Conservation (phyloP, 92 coral and sea anemone species). For the Parazoanthus darwini region DNA sequence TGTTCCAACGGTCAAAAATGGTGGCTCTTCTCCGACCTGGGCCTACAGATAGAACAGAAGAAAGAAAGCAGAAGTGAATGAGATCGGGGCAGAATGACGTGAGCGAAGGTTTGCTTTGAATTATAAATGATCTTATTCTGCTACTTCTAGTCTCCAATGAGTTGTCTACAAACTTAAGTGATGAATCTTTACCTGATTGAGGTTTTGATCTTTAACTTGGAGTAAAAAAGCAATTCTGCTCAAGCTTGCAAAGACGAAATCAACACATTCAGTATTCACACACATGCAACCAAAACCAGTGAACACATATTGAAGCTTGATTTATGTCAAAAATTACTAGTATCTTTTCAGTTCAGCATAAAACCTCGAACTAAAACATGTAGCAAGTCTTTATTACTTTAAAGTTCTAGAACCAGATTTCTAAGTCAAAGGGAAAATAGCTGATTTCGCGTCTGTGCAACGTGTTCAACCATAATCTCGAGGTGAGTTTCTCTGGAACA, state of each 20-base stretch:
- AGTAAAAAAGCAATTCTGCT: neutral
- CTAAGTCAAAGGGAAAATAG: neutral
- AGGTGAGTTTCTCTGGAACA: slow-evolving; percentile 36
- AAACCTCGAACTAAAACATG: neutral
- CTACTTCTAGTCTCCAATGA: slow-evolving; percentile 29
- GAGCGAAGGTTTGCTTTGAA: slow-evolving; percentile 86
- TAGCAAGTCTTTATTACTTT: neutral
- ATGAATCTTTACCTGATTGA: slow-evolving; percentile 1
- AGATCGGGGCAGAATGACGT: slow-evolving; percentile 70
- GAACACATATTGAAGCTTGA: slow-evolving; percentile 14
- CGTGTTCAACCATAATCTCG: slow-evolving; percentile 19
- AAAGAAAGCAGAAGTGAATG: slow-evolving; percentile 58
- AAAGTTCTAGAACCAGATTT: neutral
- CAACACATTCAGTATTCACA: neutral
- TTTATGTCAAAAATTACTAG: slow-evolving; percentile 13
- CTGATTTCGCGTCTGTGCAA: slow-evolving; percentile 25
- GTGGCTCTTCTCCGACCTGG: slow-evolving; percentile 96
- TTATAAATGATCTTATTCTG: slow-evolving; percentile 79
- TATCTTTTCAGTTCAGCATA: slow-evolving; percentile 23
- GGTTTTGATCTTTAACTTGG: slow-evolving; percentile 20
- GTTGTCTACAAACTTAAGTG: slow-evolving; percentile 50
- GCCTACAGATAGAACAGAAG: slow-evolving; percentile 73
- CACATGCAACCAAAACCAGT: slow-evolving; percentile 23
- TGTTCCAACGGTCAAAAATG: slow-evolving; percentile 94
- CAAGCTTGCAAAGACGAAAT: slow-evolving; percentile 12